Evolutionary conservation across 53 echinoderm and acorn worm species (phyloP), one percentile per base, ranked within the genome.

Genomic region (Patiria pectinifera): DNA sequence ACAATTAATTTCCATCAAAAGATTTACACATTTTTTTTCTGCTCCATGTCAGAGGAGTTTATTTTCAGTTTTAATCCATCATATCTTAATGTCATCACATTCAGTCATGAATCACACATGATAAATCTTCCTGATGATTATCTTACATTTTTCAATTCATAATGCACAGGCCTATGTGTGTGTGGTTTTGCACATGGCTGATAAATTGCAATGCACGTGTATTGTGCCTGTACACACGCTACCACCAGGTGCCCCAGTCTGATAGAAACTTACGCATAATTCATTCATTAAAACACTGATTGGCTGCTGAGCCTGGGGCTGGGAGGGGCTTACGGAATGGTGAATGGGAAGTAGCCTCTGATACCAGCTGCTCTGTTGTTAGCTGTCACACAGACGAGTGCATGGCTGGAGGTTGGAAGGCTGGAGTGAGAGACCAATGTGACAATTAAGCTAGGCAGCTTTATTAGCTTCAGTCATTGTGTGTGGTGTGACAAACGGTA

Each of bases 271-370:
- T 83, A 4, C 58, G 60, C 84, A 84, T 84, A 84, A 84, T 84
- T 22, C 62, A 84, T 84, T 84, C 26, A 84, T 35, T 43, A 63
- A 66, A 44, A 26, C 45, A 5, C 62, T 90, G 90, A 90, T 90
- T 90, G 90, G 90, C 47, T 49, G 66, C 49, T 45, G 45, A n/a
- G 82, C 48, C 80, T 12, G 44, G 48, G 90, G 47, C 15, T 80
- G 82, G 90, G 90, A 90, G 90, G 90, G 59, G 81, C 81, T 10
- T 62, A 61, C 35, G 14, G 69, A 80, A 45, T 90, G 45, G 46
- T 90, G 90, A 90, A 90, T 90, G 90, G 82, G 11, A 23, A 47
- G 21, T 49, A 80, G 81, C 49, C 80, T 63, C 89, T 43, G 6
- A 2, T n/a, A 48, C 86, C 58, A 83, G 83, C 83, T 66, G 15